Evolutionary conservation across 2,797 vertebrate genomes (phyloP).

Genomic region (Nyctalus aviator): DNA sequence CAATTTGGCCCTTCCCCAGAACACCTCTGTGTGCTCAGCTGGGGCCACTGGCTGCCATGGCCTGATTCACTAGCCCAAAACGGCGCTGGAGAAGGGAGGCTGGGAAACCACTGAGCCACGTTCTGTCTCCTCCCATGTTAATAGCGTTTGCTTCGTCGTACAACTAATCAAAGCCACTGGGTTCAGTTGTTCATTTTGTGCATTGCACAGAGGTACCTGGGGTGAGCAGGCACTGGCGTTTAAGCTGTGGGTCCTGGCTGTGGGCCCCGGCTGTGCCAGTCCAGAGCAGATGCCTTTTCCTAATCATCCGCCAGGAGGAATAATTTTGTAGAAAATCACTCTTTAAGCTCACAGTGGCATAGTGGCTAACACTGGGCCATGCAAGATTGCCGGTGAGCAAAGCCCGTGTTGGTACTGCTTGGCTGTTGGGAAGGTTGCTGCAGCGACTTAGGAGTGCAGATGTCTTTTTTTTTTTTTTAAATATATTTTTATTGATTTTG

Average conservation of each 20-base stretch:
- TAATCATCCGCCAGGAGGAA: neutral
- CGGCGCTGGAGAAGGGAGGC: neutral
- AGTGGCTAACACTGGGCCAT: neutral
- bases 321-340: too few relatives aligned
- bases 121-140: neutral
- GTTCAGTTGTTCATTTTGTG: neutral
- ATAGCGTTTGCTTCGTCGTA: neutral
- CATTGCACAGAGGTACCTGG: neutral
- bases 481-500: too few relatives aligned
- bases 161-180: neutral
- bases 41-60: neutral
- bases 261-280: neutral
- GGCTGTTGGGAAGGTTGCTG: neutral
- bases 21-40: neutral
- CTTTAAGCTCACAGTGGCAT: too few relatives aligned
- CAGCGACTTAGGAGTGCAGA: neutral
- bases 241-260: neutral
- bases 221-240: neutral
- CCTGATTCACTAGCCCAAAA: neutral
- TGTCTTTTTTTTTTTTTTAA: neutral
- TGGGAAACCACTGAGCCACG: neutral
- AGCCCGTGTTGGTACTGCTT: neutral
- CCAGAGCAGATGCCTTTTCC: neutral
- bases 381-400: neutral
- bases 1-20: neutral